These are phyloP conservation scores for Notarius quadriscutis DNA, from an alignment of 2,113 vertebrate genomes.

Conservation along the genomic window DNA sequence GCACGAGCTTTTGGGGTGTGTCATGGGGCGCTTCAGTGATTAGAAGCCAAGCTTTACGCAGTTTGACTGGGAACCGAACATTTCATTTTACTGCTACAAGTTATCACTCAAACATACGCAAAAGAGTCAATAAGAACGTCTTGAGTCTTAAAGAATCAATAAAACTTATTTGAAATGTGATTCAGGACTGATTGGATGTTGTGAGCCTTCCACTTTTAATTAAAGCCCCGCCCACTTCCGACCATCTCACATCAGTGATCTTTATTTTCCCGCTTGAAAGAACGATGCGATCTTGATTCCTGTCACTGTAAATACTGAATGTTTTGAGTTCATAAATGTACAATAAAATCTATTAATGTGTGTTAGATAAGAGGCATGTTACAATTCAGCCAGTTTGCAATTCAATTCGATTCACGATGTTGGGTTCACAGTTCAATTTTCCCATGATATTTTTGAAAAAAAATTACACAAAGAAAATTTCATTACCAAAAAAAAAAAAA, in stretches of 20 bases:
- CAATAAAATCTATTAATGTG: not conserved
- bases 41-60: not conserved
- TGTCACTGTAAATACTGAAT: not conserved
- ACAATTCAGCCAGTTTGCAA: no score
- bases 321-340: not conserved
- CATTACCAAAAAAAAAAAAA: no score
- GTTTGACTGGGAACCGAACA: not conserved
- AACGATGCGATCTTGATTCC: not conserved
- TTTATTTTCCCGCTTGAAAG: not conserved
- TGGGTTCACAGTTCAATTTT: no score
- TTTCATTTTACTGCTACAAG: not conserved
- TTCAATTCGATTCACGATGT: no score
- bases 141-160: no score
- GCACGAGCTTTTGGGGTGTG: not conserved
- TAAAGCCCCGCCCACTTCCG: not conserved
- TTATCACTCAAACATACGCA: not conserved
- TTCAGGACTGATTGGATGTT: not conserved
- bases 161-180: not conserved
- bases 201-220: not conserved
- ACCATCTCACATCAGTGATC: not conserved
- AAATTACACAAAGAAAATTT: no score
- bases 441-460: no score
- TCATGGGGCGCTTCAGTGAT: not conserved
- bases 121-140: not conserved
- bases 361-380: no score